phyloP scores from a whole-genome alignment of 1,140 invertebrate genomes.

The Nasonia longicornis region DNA sequence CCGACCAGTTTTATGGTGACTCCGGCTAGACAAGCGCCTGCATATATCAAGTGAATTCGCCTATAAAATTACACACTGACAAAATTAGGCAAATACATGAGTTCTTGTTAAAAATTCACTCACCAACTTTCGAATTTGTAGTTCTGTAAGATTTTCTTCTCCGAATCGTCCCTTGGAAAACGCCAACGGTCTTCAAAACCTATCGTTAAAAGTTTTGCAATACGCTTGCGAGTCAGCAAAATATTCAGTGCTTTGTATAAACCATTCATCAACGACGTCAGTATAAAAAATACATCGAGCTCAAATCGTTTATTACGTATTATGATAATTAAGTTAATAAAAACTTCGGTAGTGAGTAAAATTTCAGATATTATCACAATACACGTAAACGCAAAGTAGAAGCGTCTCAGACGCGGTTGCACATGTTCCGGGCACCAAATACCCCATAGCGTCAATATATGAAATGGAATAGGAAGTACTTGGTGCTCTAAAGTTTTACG shows the following conservation, averaged over 20 bases:
- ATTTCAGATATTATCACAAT: neutral
- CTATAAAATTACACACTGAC: conserved; percentile 3
- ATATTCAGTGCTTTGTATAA: conserved; percentile 20
- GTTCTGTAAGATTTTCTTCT: conserved; percentile 20
- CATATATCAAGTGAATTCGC: conserved; percentile 10
- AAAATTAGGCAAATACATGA: neutral
- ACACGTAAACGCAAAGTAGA: neutral
- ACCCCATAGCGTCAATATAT: conserved; percentile 14
- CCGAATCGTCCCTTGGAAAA: neutral
- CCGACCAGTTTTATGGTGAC: conserved; percentile 9
- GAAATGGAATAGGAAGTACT: conserved; percentile 29
- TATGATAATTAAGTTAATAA: conserved; percentile 1
- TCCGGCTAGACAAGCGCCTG: neutral
- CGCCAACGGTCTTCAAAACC: conserved; percentile 13
- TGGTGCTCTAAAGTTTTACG: neutral
- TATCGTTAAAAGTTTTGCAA: neutral
- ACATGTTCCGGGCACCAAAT: conserved; percentile 11
- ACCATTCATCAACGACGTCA: neutral
- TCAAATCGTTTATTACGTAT: neutral
- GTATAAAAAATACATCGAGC: neutral
- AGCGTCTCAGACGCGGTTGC: neutral
- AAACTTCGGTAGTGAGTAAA: neutral
- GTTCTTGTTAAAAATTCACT: neutral
- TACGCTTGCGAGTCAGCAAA: neutral
- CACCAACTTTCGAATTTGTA: conserved; percentile 10